These are phyloP conservation scores for Falco columbarius DNA, from an alignment of 2,797 vertebrate species.

Conservation along the genomic window DNA sequence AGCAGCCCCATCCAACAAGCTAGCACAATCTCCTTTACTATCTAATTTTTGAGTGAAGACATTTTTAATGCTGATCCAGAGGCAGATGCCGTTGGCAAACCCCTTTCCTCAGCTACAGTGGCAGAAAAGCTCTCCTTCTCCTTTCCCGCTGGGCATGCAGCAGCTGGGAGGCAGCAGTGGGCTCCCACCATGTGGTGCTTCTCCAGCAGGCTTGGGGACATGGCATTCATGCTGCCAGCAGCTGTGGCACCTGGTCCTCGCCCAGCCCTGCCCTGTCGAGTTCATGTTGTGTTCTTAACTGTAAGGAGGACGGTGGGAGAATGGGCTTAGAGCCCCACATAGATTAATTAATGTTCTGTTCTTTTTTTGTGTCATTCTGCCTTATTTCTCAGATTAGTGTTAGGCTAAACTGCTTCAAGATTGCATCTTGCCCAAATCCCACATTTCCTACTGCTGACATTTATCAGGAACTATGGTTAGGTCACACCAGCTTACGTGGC, in stretches of 20 bases:
- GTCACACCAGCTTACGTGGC: neutral
- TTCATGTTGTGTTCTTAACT: rapidly evolving
- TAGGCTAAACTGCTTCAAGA: neutral
- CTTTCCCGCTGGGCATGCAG: rapidly evolving
- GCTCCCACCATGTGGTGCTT: neutral
- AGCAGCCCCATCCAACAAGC: neutral
- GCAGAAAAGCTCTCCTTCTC: neutral
- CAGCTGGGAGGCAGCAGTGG: rapidly evolving
- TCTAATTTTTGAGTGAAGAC: neutral
- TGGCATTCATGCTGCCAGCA: neutral
- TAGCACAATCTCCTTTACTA: neutral
- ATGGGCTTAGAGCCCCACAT: neutral
- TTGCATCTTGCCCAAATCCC: neutral
- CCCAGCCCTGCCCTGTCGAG: rapidly evolving
- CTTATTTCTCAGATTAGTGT: neutral
- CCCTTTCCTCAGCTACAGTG: rapidly evolving
- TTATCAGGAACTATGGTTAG: neutral
- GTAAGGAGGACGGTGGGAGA: neutral
- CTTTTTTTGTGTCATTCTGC: neutral
- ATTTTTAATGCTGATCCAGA: neutral
- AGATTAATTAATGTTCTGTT: neutral
- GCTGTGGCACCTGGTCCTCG: neutral
- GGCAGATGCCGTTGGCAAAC: neutral
- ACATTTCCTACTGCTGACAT: rapidly evolving
- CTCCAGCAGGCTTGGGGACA: neutral